A percentile compares a stretch with the other conserved stretches of the same genome.
phyloP scores from a whole-genome alignment of 2,113 vertebrate genomes.

The Podilymbus podiceps region DNA sequence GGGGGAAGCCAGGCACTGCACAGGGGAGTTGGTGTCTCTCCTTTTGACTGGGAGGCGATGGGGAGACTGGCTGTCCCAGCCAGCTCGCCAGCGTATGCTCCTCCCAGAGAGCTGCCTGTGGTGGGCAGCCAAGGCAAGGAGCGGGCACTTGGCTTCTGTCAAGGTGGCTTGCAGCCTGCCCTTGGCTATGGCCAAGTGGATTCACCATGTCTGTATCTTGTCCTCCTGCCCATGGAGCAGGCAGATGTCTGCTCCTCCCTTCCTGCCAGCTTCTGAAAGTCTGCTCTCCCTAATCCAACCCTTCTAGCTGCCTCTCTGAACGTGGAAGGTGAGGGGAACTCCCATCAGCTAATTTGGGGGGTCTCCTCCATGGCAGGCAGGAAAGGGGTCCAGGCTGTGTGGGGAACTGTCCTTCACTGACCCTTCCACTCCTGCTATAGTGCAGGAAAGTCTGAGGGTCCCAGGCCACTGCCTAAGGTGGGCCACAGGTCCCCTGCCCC shows the following conservation, averaged over 20 bases:
- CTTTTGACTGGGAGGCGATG: neutral
- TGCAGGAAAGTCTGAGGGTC: neutral
- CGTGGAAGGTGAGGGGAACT: neutral
- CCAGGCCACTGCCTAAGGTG: neutral
- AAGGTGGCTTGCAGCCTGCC: neutral
- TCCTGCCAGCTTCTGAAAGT: neutral
- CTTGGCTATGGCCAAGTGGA: neutral
- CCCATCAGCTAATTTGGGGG: neutral
- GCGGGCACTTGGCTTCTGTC: neutral
- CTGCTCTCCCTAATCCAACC: neutral
- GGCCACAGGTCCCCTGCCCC: neutral
- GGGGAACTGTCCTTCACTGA: neutral
- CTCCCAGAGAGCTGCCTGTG: neutral
- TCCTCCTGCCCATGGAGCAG: neutral
- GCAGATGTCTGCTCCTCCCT: neutral
- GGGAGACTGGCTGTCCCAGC: accelerated
- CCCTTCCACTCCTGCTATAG: neutral
- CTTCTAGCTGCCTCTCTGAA: neutral
- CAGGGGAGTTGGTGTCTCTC: accelerated
- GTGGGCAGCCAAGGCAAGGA: neutral
- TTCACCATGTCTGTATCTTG: neutral
- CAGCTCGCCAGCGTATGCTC: accelerated
- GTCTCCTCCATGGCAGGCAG: neutral
- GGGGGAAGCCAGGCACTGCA: neutral
- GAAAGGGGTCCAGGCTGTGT: neutral